Evolutionary conservation across 2,797 vertebrate species (phyloP).

Genomic region (Paramormyrops hopkinsi): DNA sequence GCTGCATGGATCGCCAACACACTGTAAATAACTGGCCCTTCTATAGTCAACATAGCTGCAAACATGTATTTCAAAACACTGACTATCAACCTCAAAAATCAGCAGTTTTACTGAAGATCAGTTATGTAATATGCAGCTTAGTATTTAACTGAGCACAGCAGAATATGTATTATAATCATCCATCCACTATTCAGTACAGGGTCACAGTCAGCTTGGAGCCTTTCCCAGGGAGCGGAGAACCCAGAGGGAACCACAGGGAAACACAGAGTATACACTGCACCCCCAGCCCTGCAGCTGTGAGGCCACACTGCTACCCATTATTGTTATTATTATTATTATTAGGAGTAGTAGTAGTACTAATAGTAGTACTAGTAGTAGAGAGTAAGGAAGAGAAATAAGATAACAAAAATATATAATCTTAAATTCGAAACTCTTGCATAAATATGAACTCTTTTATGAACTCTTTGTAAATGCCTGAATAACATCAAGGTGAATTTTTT

Average conservation of each 20-base stretch:
- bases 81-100: not conserved
- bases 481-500: not conserved
- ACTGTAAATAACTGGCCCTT: not conserved
- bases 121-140: slow-evolving; percentile 22
- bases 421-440: not conserved
- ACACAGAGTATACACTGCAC: not conserved
- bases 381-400: not conserved
- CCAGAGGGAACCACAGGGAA: not conserved
- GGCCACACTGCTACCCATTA: not conserved
- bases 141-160: slow-evolving; percentile 32
- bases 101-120: not conserved
- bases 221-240: not conserved
- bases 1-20: not conserved
- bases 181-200: not conserved
- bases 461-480: not conserved
- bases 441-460: not conserved
- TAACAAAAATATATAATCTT: not conserved
- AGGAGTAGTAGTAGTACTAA: not conserved
- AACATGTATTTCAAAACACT: not conserved
- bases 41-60: not conserved
- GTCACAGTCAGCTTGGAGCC: not conserved
- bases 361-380: not conserved
- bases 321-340: not conserved
- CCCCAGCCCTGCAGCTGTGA: not conserved
- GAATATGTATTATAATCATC: slow-evolving; percentile 39